Conservation (phyloP, 2,888 invertebrate genomes). For the Tetragonisca angustula region DNA sequence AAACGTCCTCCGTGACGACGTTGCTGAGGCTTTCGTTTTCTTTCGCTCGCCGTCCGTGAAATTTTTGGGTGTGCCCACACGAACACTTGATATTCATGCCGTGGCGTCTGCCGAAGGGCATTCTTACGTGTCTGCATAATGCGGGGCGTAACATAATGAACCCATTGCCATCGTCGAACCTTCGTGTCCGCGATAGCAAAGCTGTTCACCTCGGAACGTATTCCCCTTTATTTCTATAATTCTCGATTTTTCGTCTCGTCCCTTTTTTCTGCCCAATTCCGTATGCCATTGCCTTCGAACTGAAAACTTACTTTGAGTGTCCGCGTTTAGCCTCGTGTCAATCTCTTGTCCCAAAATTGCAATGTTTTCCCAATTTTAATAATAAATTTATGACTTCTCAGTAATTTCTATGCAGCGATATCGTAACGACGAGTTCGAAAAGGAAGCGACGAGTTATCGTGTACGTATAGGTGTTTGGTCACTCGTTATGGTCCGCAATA, state of each 20-base stretch:
- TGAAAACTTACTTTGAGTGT: background rate
- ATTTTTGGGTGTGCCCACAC: conserved; percentile 66
- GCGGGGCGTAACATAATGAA: conserved; percentile 64
- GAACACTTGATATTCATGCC: conserved; percentile 60
- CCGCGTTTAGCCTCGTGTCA: too few relatives aligned
- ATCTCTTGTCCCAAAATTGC: too few relatives aligned
- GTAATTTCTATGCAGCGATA: too few relatives aligned
- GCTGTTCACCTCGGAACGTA: conserved; percentile 51
- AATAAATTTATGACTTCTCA: too few relatives aligned
- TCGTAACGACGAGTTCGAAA: too few relatives aligned
- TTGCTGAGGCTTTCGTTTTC: conserved; percentile 54
- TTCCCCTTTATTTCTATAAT: conserved; percentile 31
- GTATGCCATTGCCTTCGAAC: background rate
- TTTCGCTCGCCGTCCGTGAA: conserved; percentile 16
- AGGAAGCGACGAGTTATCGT: too few relatives aligned
- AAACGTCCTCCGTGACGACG: conserved; percentile 21
- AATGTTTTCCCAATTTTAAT: too few relatives aligned
- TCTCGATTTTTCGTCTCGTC: background rate
- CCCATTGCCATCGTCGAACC: conserved; percentile 49
- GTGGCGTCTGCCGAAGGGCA: conserved; percentile 48
- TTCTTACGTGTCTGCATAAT: conserved; percentile 68
- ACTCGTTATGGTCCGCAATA: too few relatives aligned
- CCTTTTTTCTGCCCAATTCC: background rate
- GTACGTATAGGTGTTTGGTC: too few relatives aligned
- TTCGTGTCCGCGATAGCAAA: conserved; percentile 57